Evolutionary conservation across 2,113 vertebrate species (phyloP), one percentile per base, ranked within the genome.

Genomic region (Anarrhichthys ocellatus): DNA sequence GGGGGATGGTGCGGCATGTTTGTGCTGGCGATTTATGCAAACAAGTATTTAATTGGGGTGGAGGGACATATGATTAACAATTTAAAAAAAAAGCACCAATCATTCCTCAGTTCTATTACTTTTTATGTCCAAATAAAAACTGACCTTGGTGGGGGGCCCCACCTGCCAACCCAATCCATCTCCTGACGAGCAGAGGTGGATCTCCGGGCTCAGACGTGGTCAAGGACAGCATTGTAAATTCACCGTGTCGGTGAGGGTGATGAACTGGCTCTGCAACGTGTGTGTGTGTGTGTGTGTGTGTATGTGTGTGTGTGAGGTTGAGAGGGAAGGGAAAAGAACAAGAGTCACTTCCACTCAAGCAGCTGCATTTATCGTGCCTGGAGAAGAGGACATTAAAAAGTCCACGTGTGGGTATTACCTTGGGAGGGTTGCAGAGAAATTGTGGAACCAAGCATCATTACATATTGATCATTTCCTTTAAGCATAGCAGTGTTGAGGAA

Each of bases 41-140:
- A 93, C 84, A 88, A 84, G 80, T 20, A 84, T 91, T 91, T 94
- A 93, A 95, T 92, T 94, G 81, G 83, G 73, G 77, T n/a, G 18
- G 71, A 75, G 70, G 78, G 80, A 84, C 70, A 76, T n/a, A 78
- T 80, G 73, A 88, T 77, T 82, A 82, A 75, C 76, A 68, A 56
- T 90, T n/a, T n/a, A 89, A 64, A 62, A n/a, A 9, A 38, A 46
- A 18, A 50, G 52, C 66, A 76, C 65, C 82, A 58, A 81, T 86
- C 66, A 42, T 67, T 79, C 73, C 24, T 22, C 15, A 59, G 24
- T 70, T 90, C 87, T 75, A 88, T 90, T 22, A 66, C 48, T 73
- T 88, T 90, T 90, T 87, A 88, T 80, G 66, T 78, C 61, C 80
- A 88, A 72, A 92, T 89, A 86, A 92, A 90, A 86, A 76, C 7